These are phyloP conservation scores for Brachionus rotundiformis DNA, from an alignment of 1,140 invertebrate species.

Conservation along the genomic window DNA sequence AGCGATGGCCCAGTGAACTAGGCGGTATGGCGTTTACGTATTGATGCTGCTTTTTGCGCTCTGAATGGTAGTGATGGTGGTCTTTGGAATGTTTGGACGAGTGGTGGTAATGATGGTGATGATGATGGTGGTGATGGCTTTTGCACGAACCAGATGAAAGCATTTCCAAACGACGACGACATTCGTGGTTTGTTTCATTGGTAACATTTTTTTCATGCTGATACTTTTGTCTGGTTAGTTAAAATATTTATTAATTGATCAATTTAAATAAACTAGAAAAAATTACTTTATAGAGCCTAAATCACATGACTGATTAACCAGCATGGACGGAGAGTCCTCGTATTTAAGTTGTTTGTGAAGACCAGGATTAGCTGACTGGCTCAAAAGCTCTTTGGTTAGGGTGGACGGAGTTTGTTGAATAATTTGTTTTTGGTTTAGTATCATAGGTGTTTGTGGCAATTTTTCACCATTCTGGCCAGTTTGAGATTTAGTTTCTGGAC, in stretches of 20 bases:
- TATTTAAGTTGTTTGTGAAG: slow-evolving; percentile 49
- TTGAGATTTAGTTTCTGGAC: neutral
- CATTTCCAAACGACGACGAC: slow-evolving; percentile 6
- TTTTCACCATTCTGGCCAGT: neutral
- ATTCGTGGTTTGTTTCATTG: neutral
- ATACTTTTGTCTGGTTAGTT: neutral
- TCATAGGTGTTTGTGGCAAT: slow-evolving; percentile 8
- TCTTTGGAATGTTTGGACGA: slow-evolving; percentile 20
- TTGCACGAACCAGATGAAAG: neutral
- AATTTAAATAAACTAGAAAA: neutral
- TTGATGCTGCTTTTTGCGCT: slow-evolving; percentile 39
- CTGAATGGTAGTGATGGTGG: slow-evolving; percentile 35
- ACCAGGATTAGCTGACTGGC: slow-evolving; percentile 21
- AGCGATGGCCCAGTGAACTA: neutral
- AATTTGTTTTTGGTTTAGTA: slow-evolving; percentile 8
- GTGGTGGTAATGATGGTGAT: slow-evolving; percentile 41
- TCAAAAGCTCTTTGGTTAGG: neutral
- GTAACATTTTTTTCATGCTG: slow-evolving; percentile 3
- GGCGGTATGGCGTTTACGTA: slow-evolving; percentile 40
- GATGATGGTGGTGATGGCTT: slow-evolving; percentile 33
- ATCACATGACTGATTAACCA: slow-evolving; percentile 33
- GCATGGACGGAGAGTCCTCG: slow-evolving; percentile 30
- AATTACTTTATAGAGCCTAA: neutral
- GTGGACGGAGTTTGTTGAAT: neutral
- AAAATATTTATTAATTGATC: neutral